A percentile compares a stretch with the other conserved stretches of the same genome.
Conservation (phyloP, 2,113 vertebrate genomes). For the Asarcornis scutulata region DNA sequence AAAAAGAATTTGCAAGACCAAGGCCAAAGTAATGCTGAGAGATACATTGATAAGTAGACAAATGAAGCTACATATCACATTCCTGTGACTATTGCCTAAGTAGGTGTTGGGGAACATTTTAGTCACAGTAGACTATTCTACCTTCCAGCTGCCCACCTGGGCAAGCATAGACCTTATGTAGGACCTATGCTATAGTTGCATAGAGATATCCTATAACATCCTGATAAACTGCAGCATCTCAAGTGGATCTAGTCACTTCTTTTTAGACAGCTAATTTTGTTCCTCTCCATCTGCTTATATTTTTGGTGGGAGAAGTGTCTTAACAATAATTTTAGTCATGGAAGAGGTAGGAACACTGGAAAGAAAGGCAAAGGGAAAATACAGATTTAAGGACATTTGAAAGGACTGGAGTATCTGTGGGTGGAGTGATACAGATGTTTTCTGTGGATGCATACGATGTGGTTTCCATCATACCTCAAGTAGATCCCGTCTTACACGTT, state of each 20-base stretch:
- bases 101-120: not conserved
- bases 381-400: not conserved
- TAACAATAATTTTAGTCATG: not conserved
- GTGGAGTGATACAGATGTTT: not conserved
- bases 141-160: not conserved
- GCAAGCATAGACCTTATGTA: not conserved
- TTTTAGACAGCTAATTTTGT: not conserved
- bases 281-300: not conserved
- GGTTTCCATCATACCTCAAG: not conserved
- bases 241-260: not conserved
- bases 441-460: not conserved
- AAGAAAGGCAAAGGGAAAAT: not conserved
- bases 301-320: not conserved
- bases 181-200: not conserved
- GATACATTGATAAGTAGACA: not conserved
- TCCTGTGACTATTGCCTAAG: not conserved
- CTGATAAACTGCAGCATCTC: not conserved
- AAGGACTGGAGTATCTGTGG: not conserved
- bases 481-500: not conserved
- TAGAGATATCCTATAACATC: not conserved
- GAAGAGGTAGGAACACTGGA: not conserved
- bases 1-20: not conserved
- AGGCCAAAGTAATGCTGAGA: not conserved
- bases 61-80: not conserved
- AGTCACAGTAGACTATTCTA: not conserved